Conservation (phyloP, 1,140 invertebrate genomes). For the Andricus grossulariae region DNA sequence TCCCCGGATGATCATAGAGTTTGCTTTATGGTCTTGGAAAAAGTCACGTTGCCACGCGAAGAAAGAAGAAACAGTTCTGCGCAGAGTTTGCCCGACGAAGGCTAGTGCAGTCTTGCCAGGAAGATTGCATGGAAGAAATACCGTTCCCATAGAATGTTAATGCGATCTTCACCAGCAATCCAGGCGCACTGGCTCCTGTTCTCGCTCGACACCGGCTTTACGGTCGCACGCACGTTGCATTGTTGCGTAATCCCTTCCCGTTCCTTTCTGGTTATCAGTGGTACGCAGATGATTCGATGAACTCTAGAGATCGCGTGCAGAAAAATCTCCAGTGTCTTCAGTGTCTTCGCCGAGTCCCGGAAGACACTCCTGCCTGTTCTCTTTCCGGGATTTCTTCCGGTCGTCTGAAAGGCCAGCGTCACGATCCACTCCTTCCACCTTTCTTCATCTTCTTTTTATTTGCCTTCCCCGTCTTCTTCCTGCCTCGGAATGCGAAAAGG, state of each 20-base stretch:
- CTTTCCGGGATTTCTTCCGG: conserved; percentile 43
- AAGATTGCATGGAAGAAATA: conserved; percentile 62
- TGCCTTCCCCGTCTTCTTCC: conserved; percentile 42
- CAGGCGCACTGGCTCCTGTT: conserved; percentile 52
- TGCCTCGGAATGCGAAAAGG: conserved; percentile 29
- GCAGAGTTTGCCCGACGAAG: conserved; percentile 34
- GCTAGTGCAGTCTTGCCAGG: conserved; percentile 54
- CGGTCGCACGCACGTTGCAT: conserved; percentile 59
- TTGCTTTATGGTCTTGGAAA: conserved; percentile 41
- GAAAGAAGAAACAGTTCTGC: conserved; percentile 51
- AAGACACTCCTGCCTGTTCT: conserved; percentile 38
- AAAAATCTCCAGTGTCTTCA: conserved; percentile 40
- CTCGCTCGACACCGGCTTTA: conserved; percentile 51
- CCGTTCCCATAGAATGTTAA: conserved; percentile 69
- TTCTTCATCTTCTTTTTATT: background rate
- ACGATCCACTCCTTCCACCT: conserved; percentile 30
- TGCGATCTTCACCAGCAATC: conserved; percentile 60
- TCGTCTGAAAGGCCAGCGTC: conserved; percentile 21
- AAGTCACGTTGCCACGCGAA: conserved; percentile 48
- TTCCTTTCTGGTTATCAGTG: conserved; percentile 35
- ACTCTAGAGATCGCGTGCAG: conserved; percentile 44
- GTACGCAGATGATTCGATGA: conserved; percentile 43
- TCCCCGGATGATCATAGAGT: conserved; percentile 41
- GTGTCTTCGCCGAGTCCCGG: conserved; percentile 38
- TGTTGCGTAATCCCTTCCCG: conserved; percentile 58